Percentiles rank a stretch among this genome's conserved stretches.
These are phyloP conservation scores for Galago senegalensis DNA, from an alignment of 2,797 vertebrate genomes.

Conservation along the genomic window DNA sequence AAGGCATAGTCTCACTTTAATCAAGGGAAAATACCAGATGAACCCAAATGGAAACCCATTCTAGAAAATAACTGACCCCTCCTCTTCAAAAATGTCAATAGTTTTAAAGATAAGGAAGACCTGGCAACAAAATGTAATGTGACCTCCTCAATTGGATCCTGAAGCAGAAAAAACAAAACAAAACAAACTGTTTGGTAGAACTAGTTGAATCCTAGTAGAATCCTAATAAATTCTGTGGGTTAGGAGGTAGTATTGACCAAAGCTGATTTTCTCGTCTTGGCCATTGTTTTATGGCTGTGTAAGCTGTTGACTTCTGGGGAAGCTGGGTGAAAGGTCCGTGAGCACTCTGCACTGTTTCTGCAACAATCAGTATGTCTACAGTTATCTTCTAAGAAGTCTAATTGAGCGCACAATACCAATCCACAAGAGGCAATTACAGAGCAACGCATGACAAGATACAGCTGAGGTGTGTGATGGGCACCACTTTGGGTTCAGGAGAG, in stretches of 20 bases:
- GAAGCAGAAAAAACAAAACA: background rate
- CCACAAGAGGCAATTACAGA: background rate
- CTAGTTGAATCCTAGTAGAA: background rate
- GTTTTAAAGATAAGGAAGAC: background rate
- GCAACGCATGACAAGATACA: too few relatives aligned
- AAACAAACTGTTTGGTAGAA: background rate
- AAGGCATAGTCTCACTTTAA: background rate
- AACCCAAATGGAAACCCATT: background rate
- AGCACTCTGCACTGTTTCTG: background rate
- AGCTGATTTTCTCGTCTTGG: background rate
- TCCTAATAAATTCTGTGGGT: background rate
- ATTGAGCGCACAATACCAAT: background rate
- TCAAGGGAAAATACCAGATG: background rate
- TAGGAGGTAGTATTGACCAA: background rate
- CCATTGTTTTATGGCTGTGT: background rate
- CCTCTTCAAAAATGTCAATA: background rate
- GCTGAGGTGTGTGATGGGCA: fast-evolving
- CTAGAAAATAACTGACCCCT: background rate
- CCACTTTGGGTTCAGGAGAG: too few relatives aligned
- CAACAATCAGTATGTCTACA: background rate
- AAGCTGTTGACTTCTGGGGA: background rate
- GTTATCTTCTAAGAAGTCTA: background rate
- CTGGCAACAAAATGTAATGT: background rate
- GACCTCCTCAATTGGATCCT: background rate
- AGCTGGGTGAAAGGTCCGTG: background rate